phyloP scores from a whole-genome alignment of 2,888 invertebrate species.

The Thera britannica region DNA sequence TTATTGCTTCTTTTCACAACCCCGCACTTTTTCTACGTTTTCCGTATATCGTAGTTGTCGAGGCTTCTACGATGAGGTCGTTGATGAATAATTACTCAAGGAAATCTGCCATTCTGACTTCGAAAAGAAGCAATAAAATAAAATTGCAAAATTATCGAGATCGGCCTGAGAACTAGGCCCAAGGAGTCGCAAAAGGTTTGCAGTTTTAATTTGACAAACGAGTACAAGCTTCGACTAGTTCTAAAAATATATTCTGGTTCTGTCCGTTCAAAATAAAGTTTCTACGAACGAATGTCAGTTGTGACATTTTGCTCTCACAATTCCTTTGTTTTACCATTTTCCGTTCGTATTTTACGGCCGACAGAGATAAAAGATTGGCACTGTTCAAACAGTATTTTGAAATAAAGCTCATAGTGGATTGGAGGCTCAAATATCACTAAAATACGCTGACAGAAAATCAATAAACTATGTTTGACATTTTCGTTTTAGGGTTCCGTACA shows the following conservation, averaged over 20 bases:
- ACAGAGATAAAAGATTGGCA: slow-evolving; percentile 12
- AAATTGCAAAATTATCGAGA: no score
- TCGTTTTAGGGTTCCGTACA: no score
- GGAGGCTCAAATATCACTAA: background rate
- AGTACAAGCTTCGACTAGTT: slow-evolving; percentile 6
- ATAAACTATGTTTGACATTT: no score
- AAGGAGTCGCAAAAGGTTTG: no score
- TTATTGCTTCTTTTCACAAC: no score
- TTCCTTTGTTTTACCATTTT: slow-evolving; percentile 25
- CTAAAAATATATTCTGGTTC: slow-evolving; percentile 20
- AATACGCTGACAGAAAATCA: background rate
- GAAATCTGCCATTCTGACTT: no score
- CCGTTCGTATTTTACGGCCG: slow-evolving; percentile 16
- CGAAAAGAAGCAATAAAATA: no score
- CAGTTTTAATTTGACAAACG: slow-evolving; percentile 9
- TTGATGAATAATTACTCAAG: no score
- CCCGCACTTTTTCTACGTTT: no score
- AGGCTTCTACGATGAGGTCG: no score
- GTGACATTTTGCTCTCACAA: slow-evolving; percentile 19
- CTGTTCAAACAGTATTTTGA: slow-evolving; percentile 1
- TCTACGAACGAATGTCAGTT: slow-evolving; percentile 11
- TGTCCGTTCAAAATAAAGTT: slow-evolving; percentile 18
- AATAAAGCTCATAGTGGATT: background rate
- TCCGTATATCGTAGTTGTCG: no score
- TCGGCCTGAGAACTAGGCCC: no score